Base-by-base conservation (phyloP, 92 coral and sea anemone genomes). In the Zoanthus sociatus region DNA sequence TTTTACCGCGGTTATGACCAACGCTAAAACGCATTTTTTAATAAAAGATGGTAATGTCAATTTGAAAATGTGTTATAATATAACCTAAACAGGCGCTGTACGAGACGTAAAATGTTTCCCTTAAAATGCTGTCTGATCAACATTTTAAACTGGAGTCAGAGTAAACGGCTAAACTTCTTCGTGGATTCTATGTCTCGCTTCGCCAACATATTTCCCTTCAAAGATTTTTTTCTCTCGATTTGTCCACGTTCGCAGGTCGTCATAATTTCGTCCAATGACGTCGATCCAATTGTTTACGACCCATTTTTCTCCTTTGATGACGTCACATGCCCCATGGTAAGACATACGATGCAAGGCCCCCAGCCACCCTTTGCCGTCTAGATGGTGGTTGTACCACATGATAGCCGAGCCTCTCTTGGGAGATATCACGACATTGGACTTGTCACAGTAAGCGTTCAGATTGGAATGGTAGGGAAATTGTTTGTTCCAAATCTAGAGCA, bases 261-360 rank as follows among this genome's bases (percentile, higher is more conserved):
- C 89, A 83, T 91, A 90, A 76, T 86, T 78, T 58, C 88, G 68
- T 18, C 95, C 98, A 54, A 94, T 88, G 72, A 94, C 68, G 78
- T 96, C 94, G 71, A 96, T 96, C 98, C 98, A 96, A 89, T 93
- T 94, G 82, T 96, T 96, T 64, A 95, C 94, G 54, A 96, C 94
- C 96, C 95, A 93, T 73, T 96, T 96, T 14, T 95, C 92, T 54
- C 98, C 98, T 79, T 87, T 86, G 9, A 86, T 83, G 87, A 96
- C 98, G 93, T 96, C 98, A 84, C 98, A 94, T 32, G 98, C 96
- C 37, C 98, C 98, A 77, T 96, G 98, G 81, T 91, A 95, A 9
- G 98, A 96, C 90, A 87, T 89, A 60, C 87, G 88, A 77, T 96
- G 96, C 30, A 94, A 78, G 10, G 58, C 87, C 44, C 96, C 95